Evolutionary conservation across 1,140 invertebrate genomes (phyloP), one percentile per base, ranked within the genome.

Genomic region (Drosophila bipectinata): DNA sequence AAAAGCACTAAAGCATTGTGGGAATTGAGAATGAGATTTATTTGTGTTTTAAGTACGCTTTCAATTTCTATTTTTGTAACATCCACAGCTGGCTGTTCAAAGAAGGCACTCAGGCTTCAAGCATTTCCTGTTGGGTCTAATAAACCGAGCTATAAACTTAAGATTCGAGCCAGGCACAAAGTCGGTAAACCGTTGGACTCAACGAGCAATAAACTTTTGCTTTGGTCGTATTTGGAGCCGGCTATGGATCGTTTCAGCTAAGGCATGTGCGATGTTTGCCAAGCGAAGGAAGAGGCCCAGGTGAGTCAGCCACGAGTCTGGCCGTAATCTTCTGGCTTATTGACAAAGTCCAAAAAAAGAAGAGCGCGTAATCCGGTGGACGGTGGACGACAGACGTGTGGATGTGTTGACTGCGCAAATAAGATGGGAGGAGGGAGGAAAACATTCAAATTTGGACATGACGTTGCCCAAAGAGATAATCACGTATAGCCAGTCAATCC

Each of bases 241-340:
- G 58, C 41, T 67, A 51, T 64, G 63, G 57, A 72, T 49, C 60
- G 49, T 45, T 83, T 71, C 53, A 67, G 48, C 44, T 37, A 58
- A 48, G 76, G 72, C 64, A 83, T 83, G 79, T 83, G 80, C 66
- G 49, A 51, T 84, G 79, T 72, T 84, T 83, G 72, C 54, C 69
- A 73, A 84, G 71, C 67, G 41, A 18, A 15, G 15, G 30, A 66
- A 52, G 18, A 44, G 47, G 62, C 62, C 30, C 24, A 55, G 56
- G 64, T 83, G 79, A 83, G 52, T 83, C 79, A 83, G 64, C 30
- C 54, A 18, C 24, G n/a, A 57, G 3, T 47, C 32, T 52, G 45
- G 41, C 61, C 32, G 24, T 51, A 67, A 64, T 64, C 47, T 18
- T 18, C 4, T 53, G 60, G 28, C 58, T 64, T 73, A 54, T 63